phyloP scores from a whole-genome alignment of 1,140 invertebrate genomes.

The Diachasmimorpha longicaudata region DNA sequence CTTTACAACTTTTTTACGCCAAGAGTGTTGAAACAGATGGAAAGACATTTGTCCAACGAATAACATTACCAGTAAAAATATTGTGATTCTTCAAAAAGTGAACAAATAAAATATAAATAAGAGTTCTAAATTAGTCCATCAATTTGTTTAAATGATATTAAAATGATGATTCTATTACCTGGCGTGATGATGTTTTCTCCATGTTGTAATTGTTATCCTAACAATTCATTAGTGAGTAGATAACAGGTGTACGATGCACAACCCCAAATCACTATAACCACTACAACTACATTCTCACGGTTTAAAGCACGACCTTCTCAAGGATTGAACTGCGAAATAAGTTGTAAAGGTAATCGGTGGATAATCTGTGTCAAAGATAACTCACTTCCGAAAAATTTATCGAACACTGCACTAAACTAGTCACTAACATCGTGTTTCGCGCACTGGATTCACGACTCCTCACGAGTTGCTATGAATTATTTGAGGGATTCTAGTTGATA shows the following conservation, averaged over 20 bases:
- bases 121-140: too few species aligned
- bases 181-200: slow-evolving; percentile 14
- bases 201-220: background rate
- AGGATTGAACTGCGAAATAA: background rate
- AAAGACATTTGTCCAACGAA: background rate
- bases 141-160: too few species aligned
- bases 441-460: background rate
- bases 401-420: background rate
- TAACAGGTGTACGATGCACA: slow-evolving; percentile 4
- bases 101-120: too few species aligned
- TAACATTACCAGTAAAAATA: background rate
- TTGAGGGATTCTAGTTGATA: background rate
- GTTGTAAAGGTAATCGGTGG: background rate
- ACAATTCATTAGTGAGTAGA: background rate
- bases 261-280: background rate
- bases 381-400: background rate
- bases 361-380: background rate
- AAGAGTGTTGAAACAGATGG: too few species aligned
- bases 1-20: too few species aligned
- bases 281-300: background rate
- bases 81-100: background rate
- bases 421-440: background rate
- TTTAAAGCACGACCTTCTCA: background rate
- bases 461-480: background rate
- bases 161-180: background rate